Percentiles rank a stretch among this genome's conserved stretches.
Evolutionary conservation across 2,888 invertebrate species (phyloP).

Genomic region (Meta bourneti): DNA sequence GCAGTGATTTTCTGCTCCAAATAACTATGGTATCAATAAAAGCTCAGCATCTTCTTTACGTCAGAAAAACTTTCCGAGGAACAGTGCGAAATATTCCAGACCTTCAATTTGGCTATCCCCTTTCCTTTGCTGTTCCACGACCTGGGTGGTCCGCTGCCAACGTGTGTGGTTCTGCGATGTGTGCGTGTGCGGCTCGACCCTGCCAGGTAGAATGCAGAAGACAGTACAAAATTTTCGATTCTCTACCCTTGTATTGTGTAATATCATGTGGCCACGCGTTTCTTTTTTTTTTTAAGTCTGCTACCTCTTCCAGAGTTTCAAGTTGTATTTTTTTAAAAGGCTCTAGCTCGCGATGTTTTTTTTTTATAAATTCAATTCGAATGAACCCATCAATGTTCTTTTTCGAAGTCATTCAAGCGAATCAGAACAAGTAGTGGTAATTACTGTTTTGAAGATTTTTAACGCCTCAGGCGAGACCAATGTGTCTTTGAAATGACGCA

Average conservation of each 20-base stretch:
- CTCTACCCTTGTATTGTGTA: slow-evolving; percentile 43
- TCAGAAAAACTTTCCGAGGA: neutral
- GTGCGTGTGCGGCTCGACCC: slow-evolving; percentile 41
- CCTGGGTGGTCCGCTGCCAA: slow-evolving; percentile 62
- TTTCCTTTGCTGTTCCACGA: slow-evolving; percentile 28
- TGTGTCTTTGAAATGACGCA: no score
- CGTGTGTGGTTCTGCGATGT: slow-evolving; percentile 66
- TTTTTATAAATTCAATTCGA: slow-evolving; percentile 36
- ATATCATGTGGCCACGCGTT: slow-evolving; percentile 9
- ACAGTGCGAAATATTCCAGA: slow-evolving; percentile 28
- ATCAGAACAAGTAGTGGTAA: neutral
- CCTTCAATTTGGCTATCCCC: slow-evolving; percentile 58
- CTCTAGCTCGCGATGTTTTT: slow-evolving; percentile 23
- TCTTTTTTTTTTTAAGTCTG: slow-evolving; percentile 23
- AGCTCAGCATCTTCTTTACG: no score
- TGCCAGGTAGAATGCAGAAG: slow-evolving; percentile 30
- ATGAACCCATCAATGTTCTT: slow-evolving; percentile 42
- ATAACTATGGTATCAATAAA: no score
- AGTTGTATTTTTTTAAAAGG: slow-evolving; percentile 14
- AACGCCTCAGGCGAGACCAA: no score
- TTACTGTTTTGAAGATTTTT: no score
- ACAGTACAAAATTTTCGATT: slow-evolving; percentile 55
- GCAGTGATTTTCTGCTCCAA: no score
- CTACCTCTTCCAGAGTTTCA: neutral
- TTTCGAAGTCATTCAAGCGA: slow-evolving; percentile 2